Conservation (phyloP, 2,888 invertebrate species). For the Aleiodes testaceus region DNA sequence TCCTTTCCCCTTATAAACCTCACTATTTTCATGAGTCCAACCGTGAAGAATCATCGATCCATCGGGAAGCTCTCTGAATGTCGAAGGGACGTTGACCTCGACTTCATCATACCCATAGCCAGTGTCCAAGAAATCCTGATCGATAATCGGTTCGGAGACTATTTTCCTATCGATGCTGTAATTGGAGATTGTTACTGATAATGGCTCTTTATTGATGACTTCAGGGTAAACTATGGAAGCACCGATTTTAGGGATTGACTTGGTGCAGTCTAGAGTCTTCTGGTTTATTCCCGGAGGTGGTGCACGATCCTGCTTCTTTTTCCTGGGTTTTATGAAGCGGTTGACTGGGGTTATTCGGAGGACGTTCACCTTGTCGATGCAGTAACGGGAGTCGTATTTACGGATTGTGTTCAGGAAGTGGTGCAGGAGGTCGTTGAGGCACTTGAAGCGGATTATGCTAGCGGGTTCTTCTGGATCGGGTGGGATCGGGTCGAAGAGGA, state of each 20-base stretch:
- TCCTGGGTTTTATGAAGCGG: slow-evolving; percentile 57
- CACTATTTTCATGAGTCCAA: slow-evolving; percentile 61
- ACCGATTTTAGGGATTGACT: slow-evolving; percentile 50
- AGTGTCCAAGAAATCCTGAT: slow-evolving; percentile 59
- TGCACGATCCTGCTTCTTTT: slow-evolving; percentile 53
- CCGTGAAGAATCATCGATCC: slow-evolving; percentile 63
- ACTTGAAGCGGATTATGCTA: slow-evolving; percentile 60
- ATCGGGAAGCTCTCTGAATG: slow-evolving; percentile 56
- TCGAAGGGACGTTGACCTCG: slow-evolving; percentile 63
- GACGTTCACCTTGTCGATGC: slow-evolving; percentile 61
- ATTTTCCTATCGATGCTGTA: slow-evolving; percentile 60
- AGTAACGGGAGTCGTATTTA: slow-evolving; percentile 61
- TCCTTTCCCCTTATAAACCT: slow-evolving; percentile 63
- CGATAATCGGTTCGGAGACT: slow-evolving; percentile 57
- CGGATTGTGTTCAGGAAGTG: slow-evolving; percentile 58
- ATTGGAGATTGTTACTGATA: slow-evolving; percentile 62
- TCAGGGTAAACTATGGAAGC: slow-evolving; percentile 16
- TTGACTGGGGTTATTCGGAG: slow-evolving; percentile 56
- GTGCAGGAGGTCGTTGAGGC: slow-evolving; percentile 55
- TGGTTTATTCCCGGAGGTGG: slow-evolving; percentile 48
- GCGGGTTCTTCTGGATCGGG: slow-evolving; percentile 70
- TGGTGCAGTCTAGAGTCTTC: slow-evolving; percentile 56
- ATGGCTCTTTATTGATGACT: slow-evolving; percentile 55
- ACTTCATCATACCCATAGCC: slow-evolving; percentile 63
- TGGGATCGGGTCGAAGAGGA: slow-evolving; percentile 78